A percentile compares a stretch with the other conserved stretches of the same genome.
These are phyloP conservation scores for Spisula subtruncata DNA, from an alignment of 2,888 invertebrate species.

Conservation along the genomic window DNA sequence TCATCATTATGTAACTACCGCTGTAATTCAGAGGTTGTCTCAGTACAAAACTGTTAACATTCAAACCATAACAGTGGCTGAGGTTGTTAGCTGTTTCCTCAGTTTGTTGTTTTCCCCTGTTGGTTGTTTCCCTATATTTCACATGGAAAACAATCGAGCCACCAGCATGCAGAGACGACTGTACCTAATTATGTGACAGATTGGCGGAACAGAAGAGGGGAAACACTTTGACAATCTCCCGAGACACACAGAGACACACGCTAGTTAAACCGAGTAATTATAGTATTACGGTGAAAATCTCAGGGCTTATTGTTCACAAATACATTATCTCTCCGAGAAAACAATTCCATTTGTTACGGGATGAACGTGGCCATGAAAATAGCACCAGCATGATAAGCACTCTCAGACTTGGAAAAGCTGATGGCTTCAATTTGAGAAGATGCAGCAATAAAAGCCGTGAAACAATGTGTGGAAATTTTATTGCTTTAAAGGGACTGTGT, in stretches of 20 bases:
- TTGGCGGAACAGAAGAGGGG: conserved; percentile 36
- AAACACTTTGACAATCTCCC: conserved; percentile 29
- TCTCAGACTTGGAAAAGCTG: background rate
- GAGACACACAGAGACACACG: too few relatives aligned
- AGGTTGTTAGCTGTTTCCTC: background rate
- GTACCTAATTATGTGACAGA: conserved; percentile 37
- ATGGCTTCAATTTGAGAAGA: background rate
- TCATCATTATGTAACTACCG: too few relatives aligned
- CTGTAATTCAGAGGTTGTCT: background rate
- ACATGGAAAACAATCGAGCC: background rate
- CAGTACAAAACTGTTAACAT: background rate
- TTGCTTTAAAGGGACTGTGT: too few relatives aligned
- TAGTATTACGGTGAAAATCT: conserved; percentile 48
- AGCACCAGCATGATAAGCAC: conserved; percentile 29
- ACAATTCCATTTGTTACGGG: conserved; percentile 36
- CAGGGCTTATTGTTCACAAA: conserved; percentile 54
- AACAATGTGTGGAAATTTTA: background rate
- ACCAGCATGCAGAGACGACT: background rate
- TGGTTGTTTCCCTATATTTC: background rate
- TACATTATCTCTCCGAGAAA: conserved; percentile 47
- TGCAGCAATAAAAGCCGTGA: background rate
- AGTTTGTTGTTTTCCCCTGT: too few relatives aligned
- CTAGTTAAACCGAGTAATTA: conserved; percentile 46
- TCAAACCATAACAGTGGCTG: background rate
- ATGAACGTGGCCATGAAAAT: conserved; percentile 6